A percentile compares a stretch with the other conserved stretches of the same genome.
Conservation (phyloP, 2,113 vertebrate genomes). For the Muntiacus muntjak region DNA sequence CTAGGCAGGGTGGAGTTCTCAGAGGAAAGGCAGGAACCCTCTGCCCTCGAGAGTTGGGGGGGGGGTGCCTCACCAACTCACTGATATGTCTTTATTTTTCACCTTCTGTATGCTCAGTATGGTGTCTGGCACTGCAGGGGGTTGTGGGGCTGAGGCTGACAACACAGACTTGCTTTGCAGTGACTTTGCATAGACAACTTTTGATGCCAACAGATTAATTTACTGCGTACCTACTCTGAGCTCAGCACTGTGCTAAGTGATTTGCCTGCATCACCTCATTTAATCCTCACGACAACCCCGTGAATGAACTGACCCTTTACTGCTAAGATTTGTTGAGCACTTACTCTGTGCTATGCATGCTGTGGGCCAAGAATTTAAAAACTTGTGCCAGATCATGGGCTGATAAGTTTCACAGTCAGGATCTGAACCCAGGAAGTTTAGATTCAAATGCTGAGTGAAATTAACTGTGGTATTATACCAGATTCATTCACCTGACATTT, state of each 20-base stretch:
- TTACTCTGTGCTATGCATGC: neutral
- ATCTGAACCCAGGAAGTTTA: neutral
- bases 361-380: neutral
- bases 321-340: neutral
- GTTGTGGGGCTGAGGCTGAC: neutral
- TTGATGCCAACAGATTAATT: neutral
- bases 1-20: neutral
- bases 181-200: neutral
- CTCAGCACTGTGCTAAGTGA: neutral
- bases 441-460: neutral
- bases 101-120: neutral
- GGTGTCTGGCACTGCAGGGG: neutral
- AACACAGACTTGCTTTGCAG: neutral
- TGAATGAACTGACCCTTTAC: neutral
- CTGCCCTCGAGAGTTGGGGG: neutral
- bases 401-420: neutral
- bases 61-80: no score
- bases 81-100: neutral
- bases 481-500: neutral
- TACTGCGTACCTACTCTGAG: neutral
- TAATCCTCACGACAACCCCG: neutral
- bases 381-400: neutral
- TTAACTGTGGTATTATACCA: neutral
- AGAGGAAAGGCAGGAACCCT: neutral
- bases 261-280: neutral